Evolutionary conservation across 2,113 vertebrate genomes (phyloP), one percentile per base, ranked within the genome.

Genomic region (Rhadina sibilatrix): DNA sequence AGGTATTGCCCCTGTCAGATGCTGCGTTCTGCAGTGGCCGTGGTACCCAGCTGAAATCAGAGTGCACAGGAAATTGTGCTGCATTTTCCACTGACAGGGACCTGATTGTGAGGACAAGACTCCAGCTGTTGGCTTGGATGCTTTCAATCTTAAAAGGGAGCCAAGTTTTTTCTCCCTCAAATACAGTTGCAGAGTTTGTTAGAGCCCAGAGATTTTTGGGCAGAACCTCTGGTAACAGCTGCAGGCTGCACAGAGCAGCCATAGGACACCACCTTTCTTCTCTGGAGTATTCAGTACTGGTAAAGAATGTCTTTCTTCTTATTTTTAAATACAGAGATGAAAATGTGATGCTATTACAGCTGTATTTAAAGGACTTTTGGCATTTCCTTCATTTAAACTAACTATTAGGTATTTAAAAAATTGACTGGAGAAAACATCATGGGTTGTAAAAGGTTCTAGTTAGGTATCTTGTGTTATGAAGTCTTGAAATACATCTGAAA

Each of bases 1-100:
- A 25, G 49, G 27, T 19, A 59, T 31, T 35, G 35, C 15, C 27
- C 24, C 50, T 12, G 2, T 24, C 68, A 37, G 13, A 60, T 14
- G 37, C 53, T n/a, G 44, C 0, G 3, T 28, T 91, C 57, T 49
- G 31, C 0, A 0, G 56, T 3, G 2, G 21, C 11, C 60, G 57
- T 0, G 2, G 82, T 13, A 69, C 70, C 46, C 68, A 60, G 42
- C 54, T 24, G 60, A 89, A 90, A 79, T 28, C 60, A 74, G 71
- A 86, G 22, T 2, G 5, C 38, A 42, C 30, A 70, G 84, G 71
- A 80, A 83, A 88, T 10, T 54, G 31, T 0, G 0, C 40, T 40
- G 57, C n/a, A 18, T 76, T 77, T 83, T 74, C 85, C 71, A 85
- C 52, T 70, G 82, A 35, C 2, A 7, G 76, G 38, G 72, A 93